Base-by-base conservation (phyloP, 1,140 invertebrate genomes). In the Drosophila lacteicornis region DNA sequence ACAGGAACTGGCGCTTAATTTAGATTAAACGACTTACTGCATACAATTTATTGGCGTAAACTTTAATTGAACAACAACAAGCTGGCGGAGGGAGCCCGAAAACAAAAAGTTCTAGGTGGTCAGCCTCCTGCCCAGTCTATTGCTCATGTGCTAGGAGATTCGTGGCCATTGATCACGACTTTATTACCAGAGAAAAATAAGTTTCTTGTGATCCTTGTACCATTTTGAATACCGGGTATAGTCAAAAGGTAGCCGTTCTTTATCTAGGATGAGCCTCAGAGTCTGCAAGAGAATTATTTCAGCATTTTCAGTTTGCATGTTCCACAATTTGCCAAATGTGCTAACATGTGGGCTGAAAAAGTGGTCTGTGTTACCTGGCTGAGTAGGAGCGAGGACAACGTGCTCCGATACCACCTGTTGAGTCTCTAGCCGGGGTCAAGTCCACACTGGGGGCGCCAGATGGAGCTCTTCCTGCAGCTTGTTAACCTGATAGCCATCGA, bases 11-110 rank as follows among this genome's bases (percentile, higher is more conserved):
- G 79, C 63, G 88, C 83, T 78, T 91, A 91, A 91, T 85, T 82
- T 84, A 91, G 81, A 91, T 91, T 91, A 88, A 91, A 82, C 79
- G 88, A 79, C 76, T 91, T 80, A 85, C 81, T 88, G 88, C 65
- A 58, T 77, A 91, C 65, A 91, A 91, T 91, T 91, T 91, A 91
- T 91, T 88, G 88, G 84, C 79, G 75, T 74, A 59, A 74, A 76
- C 74, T 91, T 91, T 91, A 91, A 91, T 91, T 91, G 88, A 87
- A 83, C 75, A 75, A 63, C 75, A 77, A 74, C 63, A 67, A 75
- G 43, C 25, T 25, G 49, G 56, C 17, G 8, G 27, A 45, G 9
- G n/a, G 56, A 38, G 45, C 50, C 60, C 36, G 30, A 77, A 86
- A 84, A 57, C 58, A 69, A 76, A 79, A 61, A 82, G 68, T 85